Evolutionary conservation across 2,113 vertebrate species (phyloP).

Genomic region (Notechis scutatus): DNA sequence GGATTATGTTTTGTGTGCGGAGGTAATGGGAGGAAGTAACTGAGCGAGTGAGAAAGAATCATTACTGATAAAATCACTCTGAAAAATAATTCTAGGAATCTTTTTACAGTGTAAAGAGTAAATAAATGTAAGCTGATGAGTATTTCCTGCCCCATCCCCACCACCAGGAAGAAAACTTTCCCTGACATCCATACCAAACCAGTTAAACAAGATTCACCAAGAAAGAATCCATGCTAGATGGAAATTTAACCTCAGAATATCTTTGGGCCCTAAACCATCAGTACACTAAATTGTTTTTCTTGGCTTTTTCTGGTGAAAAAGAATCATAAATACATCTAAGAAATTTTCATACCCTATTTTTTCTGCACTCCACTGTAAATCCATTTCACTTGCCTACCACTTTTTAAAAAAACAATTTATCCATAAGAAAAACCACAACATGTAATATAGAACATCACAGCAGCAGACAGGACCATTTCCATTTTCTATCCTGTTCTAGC

Average conservation of each 20-base stretch:
- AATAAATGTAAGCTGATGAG: constrained; percentile 5
- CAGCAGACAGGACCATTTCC: constrained; percentile 1
- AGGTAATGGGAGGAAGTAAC: neutral
- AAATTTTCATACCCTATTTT: constrained; percentile 11
- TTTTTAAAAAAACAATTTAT: neutral
- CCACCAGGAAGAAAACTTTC: neutral
- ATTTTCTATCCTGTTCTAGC: neutral
- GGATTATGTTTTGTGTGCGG: neutral
- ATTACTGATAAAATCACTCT: neutral
- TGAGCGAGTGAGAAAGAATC: neutral
- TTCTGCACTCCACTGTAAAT: neutral
- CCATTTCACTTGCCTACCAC: constrained; percentile 5
- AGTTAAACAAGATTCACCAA: constrained; percentile 6
- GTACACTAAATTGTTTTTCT: neutral
- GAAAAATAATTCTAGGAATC: neutral
- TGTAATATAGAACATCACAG: constrained; percentile 13
- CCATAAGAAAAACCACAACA: constrained; percentile 10
- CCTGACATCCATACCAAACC: neutral
- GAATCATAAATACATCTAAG: constrained; percentile 9
- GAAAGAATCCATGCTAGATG: constrained; percentile 6
- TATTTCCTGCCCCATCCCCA: neutral
- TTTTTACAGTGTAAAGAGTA: neutral
- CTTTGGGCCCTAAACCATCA: neutral
- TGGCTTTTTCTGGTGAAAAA: constrained; percentile 22
- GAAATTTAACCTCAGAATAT: constrained; percentile 14